These are phyloP conservation scores for Tethea ocularis DNA, from an alignment of 2,888 invertebrate species.

Conservation along the genomic window DNA sequence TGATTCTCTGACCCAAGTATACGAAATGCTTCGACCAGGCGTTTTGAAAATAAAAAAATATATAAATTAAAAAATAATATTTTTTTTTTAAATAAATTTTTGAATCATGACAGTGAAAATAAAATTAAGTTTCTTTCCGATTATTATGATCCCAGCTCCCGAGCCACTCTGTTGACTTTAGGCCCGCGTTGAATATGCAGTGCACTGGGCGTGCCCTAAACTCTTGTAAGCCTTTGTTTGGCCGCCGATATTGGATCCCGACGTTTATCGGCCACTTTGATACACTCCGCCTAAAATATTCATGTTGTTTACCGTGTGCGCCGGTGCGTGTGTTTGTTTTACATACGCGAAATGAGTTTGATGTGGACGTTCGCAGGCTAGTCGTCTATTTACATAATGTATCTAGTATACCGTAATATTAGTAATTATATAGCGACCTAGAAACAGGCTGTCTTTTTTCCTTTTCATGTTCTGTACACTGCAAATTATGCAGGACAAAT, in stretches of 20 bases:
- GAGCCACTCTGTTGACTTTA: slow-evolving; percentile 55
- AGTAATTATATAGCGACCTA: too few relatives aligned
- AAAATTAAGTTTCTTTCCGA: background rate
- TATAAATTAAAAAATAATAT: too few relatives aligned
- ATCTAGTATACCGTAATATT: background rate
- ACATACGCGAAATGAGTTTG: slow-evolving; percentile 26
- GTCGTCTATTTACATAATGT: background rate
- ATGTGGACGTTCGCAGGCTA: slow-evolving; percentile 1
- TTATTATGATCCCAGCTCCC: slow-evolving; percentile 22
- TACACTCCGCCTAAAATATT: slow-evolving; percentile 57
- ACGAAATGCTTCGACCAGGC: too few relatives aligned
- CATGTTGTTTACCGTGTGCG: slow-evolving; percentile 47
- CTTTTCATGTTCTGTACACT: too few relatives aligned
- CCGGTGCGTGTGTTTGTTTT: slow-evolving; percentile 30
- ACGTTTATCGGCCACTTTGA: slow-evolving; percentile 70
- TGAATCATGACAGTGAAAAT: too few relatives aligned
- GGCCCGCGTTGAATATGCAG: slow-evolving; percentile 79
- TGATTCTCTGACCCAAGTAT: too few relatives aligned
- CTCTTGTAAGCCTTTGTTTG: slow-evolving; percentile 83
- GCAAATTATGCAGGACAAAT: too few relatives aligned
- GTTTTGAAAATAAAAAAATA: too few relatives aligned
- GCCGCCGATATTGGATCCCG: slow-evolving; percentile 74
- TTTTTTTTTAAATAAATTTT: too few relatives aligned
- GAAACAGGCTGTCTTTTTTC: too few relatives aligned
- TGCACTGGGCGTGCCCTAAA: slow-evolving; percentile 73